Conservation (phyloP, 2,888 invertebrate genomes). For the Lottia scabra region DNA sequence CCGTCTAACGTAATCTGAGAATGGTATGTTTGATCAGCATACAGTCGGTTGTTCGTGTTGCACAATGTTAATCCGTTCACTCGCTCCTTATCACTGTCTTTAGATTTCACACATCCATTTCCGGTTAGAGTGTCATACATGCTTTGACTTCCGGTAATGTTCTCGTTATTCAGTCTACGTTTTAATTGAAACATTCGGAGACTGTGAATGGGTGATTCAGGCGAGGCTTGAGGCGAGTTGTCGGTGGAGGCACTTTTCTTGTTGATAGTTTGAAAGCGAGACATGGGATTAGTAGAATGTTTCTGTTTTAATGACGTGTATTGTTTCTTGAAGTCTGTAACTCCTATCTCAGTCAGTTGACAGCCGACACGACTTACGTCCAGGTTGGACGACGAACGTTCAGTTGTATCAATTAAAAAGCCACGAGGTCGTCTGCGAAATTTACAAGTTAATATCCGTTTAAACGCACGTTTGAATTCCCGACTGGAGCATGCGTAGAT, state of each 20-base stretch:
- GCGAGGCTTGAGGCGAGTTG: conserved; percentile 1
- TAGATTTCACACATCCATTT: neutral
- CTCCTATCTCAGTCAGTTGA: conserved; percentile 2
- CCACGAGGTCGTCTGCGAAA: conserved; percentile 36
- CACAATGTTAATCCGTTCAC: neutral
- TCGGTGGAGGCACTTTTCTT: conserved; percentile 13
- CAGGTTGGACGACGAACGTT: conserved; percentile 12
- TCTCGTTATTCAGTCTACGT: conserved; percentile 10
- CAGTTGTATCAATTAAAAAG: conserved; percentile 24
- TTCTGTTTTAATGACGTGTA: conserved; percentile 4
- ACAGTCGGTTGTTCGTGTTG: neutral
- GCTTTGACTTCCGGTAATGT: neutral
- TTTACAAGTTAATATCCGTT: conserved; percentile 69
- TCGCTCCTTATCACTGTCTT: neutral
- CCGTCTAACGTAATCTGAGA: conserved; percentile 11
- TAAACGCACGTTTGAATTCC: conserved; percentile 73
- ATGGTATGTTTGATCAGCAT: conserved; percentile 6
- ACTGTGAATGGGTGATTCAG: conserved; percentile 24
- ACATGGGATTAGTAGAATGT: neutral
- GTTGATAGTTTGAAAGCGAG: neutral
- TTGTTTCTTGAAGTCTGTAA: neutral
- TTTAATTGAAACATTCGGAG: conserved; percentile 23
- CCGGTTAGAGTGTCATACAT: neutral
- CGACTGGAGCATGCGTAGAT: conserved; percentile 76
- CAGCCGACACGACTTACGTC: conserved; percentile 4